Evolutionary conservation across 1,140 invertebrate species (phyloP), one percentile per base, ranked within the genome.

Genomic region (Thereuonema tuberculata): DNA sequence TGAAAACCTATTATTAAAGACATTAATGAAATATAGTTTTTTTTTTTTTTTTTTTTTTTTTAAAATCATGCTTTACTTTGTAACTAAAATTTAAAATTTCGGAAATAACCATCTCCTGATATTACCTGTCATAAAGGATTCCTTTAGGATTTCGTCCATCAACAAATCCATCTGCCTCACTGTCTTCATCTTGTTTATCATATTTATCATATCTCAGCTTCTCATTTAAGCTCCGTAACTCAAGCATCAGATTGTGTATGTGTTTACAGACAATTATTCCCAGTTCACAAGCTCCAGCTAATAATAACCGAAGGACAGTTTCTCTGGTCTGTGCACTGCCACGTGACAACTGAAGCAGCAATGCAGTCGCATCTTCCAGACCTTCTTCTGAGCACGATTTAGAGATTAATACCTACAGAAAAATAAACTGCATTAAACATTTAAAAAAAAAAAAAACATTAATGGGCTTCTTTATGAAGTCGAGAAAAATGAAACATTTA

Each of bases 311-410:
- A 25, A 89, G 70, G 61, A 89, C 84, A 73, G 72, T 68, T 47
- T 71, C 67, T 15, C 77, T 76, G 24, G 83, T 87, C 20, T 81
- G 77, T 63, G 80, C 75, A 12, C 85, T 86, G 52, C 83, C 84
- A 69, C 81, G 81, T 0, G 86, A 85, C 49, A 89, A 69, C 69
- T 87, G 85, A 3, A 89, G 72, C 26, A 91, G 71, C 1, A 91
- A 71, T 27, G 81, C 81, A 0, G 86, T 89, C 1, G 86, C 86
- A 74, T 89, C 86, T 70, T 90, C 86, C 1, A 91, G 70, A 12
- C 87, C 87, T 71, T 90, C 87, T 69, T 90, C 87, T 0, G 86
- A 89, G 67, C 87, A 90, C 47, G 82, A 83, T 67, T 89, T 89
- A 24, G 85, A 86, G 12, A 84, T 89, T 1, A 91, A 74, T 17